Conservation (phyloP, 2,113 vertebrate species). For the Coturnix japonica region DNA sequence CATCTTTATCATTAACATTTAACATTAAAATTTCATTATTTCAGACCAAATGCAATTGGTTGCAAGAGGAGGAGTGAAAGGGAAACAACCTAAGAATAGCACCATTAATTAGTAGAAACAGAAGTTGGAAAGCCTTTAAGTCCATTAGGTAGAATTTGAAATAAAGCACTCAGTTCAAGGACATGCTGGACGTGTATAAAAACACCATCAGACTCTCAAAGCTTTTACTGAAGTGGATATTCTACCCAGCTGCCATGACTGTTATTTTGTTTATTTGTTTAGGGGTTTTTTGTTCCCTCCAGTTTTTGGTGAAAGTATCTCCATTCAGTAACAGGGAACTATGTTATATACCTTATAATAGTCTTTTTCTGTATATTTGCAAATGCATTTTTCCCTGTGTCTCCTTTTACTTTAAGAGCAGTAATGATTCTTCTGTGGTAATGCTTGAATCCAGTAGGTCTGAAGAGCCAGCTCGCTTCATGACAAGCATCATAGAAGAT, state of each 20-base stretch:
- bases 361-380: neutral
- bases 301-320: neutral
- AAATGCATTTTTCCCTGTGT: neutral
- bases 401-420: neutral
- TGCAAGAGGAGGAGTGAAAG: neutral
- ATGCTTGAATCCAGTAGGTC: neutral
- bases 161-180: neutral
- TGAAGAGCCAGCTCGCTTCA: neutral
- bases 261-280: neutral
- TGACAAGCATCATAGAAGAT: neutral
- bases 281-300: rapidly evolving
- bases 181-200: rapidly evolving
- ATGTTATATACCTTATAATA: neutral
- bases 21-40: neutral
- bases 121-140: neutral
- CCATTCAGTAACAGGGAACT: neutral
- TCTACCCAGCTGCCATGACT: neutral
- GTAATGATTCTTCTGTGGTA: neutral
- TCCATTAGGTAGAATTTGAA: neutral
- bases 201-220: neutral
- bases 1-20: neutral
- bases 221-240: neutral
- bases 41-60: neutral
- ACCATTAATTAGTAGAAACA: neutral
- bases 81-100: neutral